These are phyloP conservation scores for Lottia gigantea DNA, from an alignment of 2,888 invertebrate species.

Conservation along the genomic window DNA sequence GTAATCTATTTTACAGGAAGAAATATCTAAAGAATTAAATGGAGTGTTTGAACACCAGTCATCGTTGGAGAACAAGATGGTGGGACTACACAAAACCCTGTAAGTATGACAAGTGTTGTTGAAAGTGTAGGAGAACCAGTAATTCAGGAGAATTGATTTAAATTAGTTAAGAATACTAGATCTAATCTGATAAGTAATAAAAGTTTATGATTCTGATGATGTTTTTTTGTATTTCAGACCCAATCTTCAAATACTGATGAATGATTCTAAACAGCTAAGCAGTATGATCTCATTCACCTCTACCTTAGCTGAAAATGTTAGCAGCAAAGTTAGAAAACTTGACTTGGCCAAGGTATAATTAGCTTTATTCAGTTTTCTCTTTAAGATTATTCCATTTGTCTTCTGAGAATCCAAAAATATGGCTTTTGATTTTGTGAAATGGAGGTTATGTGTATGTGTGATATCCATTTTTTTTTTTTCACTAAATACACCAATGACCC, in stretches of 20 bases:
- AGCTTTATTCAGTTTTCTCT: no score
- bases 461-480: no score
- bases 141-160: no score
- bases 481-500: no score
- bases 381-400: no score
- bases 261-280: constrained; percentile 78
- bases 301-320: constrained; percentile 89
- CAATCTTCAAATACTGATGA: constrained; percentile 76
- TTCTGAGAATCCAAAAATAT: no score
- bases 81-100: constrained; percentile 82
- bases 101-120: constrained; percentile 46
- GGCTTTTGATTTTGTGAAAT: no score
- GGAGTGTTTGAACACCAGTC: constrained; percentile 80
- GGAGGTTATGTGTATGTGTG: no score
- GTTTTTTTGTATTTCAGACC: constrained; percentile 68
- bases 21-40: constrained; percentile 78
- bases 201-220: no score
- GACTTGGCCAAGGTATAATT: constrained; percentile 86
- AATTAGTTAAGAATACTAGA: no score
- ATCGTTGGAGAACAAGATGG: constrained; percentile 83
- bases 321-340: constrained; percentile 92
- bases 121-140: no score
- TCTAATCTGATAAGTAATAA: no score
- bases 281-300: constrained; percentile 89
- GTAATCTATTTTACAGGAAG: constrained; percentile 72